Evolutionary conservation across 2,888 invertebrate species (phyloP), one percentile per base, ranked within the genome.

Genomic region (Gibbula magus): DNA sequence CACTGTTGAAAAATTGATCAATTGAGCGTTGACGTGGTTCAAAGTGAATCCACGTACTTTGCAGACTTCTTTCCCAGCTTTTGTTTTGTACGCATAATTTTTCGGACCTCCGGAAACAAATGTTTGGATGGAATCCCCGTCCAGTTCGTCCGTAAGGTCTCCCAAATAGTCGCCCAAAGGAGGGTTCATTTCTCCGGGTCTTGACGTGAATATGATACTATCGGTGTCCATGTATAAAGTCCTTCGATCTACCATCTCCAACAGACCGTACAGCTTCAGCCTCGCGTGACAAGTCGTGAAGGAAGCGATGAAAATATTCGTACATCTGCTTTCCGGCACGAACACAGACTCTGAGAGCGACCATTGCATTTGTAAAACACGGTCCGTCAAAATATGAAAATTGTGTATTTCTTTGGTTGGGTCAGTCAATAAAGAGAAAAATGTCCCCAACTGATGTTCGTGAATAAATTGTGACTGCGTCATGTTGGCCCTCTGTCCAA

Each of bases 91-190:
- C 0, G 85, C 88, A 80, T 92, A 91, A 80, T 89, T 91, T 82
- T 92, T 92, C 2, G 91, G 90, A 0, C 92, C 93, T 0, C 88
- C 90, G 29, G 88, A 86, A 16, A 91, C 89, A 83, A 91, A 74
- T 39, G n/a, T 45, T 35, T 35, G 22, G 25, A 74, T 74, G 45
- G n/a, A 45, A 18, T 74, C 67, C 91, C 80, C 89, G 86, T 25
- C 22, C 0, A 92, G 61, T 79, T 92, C 92, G 82, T 92, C 88
- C 0, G 90, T 92, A 81, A 92, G 82, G 53, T 93, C 91, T 0
- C 91, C 90, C 20, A 92, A 70, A 76, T 83, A 89, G 76, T 86
- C 85, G 25, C 91, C 91, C 0, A 85, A 81, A 16, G 85, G 84
- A 16, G 88, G 87, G 18, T 54, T 32, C 39, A 56, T 10, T 4